phyloP scores from a whole-genome alignment of 2,113 vertebrate genomes.

The Dasyornis broadbenti region DNA sequence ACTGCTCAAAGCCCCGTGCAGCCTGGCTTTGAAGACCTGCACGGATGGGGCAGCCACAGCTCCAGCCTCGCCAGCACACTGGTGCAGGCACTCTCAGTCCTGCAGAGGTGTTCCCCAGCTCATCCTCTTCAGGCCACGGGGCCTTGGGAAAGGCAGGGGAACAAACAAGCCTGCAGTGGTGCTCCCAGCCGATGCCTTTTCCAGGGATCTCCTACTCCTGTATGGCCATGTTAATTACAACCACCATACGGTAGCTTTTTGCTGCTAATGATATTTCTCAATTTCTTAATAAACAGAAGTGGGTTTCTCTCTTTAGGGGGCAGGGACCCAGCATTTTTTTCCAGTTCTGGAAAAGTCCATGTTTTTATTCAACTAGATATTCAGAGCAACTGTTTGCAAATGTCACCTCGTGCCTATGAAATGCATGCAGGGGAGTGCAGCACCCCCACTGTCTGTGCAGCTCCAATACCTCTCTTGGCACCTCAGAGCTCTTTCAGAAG shows the following conservation, averaged over 20 bases:
- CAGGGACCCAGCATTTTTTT: background rate
- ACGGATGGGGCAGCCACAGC: background rate
- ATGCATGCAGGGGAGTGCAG: fast-evolving
- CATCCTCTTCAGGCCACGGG: background rate
- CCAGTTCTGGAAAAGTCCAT: background rate
- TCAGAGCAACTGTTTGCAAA: background rate
- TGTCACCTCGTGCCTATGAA: background rate
- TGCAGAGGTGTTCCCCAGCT: background rate
- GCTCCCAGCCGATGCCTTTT: background rate
- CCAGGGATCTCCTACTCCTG: background rate
- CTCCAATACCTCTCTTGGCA: background rate
- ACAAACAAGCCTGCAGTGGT: background rate
- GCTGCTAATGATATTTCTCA: background rate
- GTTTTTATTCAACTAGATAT: background rate
- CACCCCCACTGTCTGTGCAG: fast-evolving
- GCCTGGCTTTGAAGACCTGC: background rate
- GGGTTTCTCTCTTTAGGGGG: background rate
- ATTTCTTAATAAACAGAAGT: background rate
- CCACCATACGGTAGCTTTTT: background rate
- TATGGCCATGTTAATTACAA: background rate
- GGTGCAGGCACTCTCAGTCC: fast-evolving
- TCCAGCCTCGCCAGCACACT: background rate
- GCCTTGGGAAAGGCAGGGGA: background rate
- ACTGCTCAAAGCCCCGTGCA: background rate
- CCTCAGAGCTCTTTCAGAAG: background rate